Base-by-base conservation (phyloP, 1,140 invertebrate species). In the Dendrolimus kikuchii region DNA sequence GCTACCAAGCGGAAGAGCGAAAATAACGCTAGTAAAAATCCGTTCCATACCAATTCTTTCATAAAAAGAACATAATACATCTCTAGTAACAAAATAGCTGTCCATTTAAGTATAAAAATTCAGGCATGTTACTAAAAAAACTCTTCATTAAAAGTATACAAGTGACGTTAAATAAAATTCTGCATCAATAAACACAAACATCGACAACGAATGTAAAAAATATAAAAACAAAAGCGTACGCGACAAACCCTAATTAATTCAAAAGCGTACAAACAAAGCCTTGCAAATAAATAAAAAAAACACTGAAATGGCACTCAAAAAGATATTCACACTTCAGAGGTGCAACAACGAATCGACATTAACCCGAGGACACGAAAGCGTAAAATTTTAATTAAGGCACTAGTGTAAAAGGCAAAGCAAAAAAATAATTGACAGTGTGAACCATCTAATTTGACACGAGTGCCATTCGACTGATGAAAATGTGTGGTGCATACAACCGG, bases 331-430 rank as follows among this genome's bases (percentile, higher is more conserved):
- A 84, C 81, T 77, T 84, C 71, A 68, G 66, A 81, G 70, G 78
- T 81, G 81, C 69, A 71, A 73, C 23, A 79, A 77, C 71, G 37
- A 38, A 53, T 23, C 23, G 23, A 23, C 23, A 59, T 53, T 53
- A 59, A 53, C 9, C 46, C 7, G 1, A 42, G 41, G 6, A 42
- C 41, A n/a, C 51, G 66, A 50, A 52, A 68, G 70, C 80, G 78
- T 72, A 66, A 81, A 80, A 74, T 80, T 84, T 84, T 81, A 84
- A 81, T 84, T 81, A 84, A 79, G 60, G 68, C 70, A 66, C 76
- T 77, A 74, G 71, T 23, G 70, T 59, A 60, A 64, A 59, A 66
- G 59, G 58, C 59, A 77, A 64, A 76, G 70, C 76, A 69, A 54
- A 52, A 59, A 67, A 73, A 78, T 79, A 75, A 78, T 78, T 75